phyloP scores from a whole-genome alignment of 1,140 invertebrate species.

The Akabosia matsudoensis region DNA sequence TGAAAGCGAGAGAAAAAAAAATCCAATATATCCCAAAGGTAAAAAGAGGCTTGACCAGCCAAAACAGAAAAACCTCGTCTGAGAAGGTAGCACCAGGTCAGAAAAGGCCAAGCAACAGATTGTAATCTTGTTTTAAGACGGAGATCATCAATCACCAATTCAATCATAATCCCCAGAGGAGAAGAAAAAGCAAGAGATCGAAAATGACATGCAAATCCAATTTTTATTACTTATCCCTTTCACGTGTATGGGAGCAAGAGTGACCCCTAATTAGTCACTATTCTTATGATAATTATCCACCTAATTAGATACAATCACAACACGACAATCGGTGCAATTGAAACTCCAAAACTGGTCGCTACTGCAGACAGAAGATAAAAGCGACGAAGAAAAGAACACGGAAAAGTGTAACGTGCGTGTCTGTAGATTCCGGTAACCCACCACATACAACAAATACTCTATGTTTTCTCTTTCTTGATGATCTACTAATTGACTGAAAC shows the following conservation, averaged over 20 bases:
- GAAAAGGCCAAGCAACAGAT: constrained; percentile 9
- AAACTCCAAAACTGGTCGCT: too few relatives aligned
- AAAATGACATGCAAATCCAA: not conserved
- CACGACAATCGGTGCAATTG: too few relatives aligned
- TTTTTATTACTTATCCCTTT: not conserved
- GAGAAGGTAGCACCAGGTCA: not conserved
- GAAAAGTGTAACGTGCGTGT: too few relatives aligned
- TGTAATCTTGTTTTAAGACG: not conserved
- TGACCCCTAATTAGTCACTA: not conserved
- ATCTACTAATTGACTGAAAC: constrained; percentile 47
- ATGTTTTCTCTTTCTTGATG: not conserved
- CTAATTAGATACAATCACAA: constrained; percentile 1
- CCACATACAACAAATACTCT: too few relatives aligned
- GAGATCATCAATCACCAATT: not conserved
- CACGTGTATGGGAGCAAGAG: not conserved
- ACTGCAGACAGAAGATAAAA: too few relatives aligned
- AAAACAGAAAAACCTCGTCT: too few relatives aligned
- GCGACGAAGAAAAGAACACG: not conserved
- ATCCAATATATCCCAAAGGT: too few relatives aligned
- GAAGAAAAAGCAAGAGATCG: not conserved
- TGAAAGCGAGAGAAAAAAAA: not conserved
- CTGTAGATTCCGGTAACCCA: too few relatives aligned
- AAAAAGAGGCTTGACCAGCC: constrained; percentile 2
- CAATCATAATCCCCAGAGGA: not conserved
- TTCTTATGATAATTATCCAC: not conserved